These are phyloP conservation scores for Sciaenops ocellatus DNA, from an alignment of 2,797 vertebrate species.

Conservation along the genomic window DNA sequence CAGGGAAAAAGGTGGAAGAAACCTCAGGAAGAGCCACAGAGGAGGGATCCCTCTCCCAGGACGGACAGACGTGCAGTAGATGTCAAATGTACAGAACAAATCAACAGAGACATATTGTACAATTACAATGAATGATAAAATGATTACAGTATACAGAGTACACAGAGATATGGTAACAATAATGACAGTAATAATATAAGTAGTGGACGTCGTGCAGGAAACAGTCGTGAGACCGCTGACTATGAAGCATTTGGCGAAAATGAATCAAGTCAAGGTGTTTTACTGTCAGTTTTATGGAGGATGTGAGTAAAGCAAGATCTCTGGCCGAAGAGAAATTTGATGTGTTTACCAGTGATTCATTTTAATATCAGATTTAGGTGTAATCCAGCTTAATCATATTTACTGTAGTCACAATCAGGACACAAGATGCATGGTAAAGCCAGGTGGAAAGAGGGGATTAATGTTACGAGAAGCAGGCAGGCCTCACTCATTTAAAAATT, in stretches of 20 bases:
- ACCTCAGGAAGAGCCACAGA: too few species aligned
- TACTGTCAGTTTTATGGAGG: slow-evolving; percentile 30
- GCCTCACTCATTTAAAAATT: neutral
- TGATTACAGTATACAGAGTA: too few species aligned
- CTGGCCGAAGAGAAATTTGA: slow-evolving; percentile 26
- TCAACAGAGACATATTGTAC: too few species aligned
- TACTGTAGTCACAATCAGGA: slow-evolving; percentile 42
- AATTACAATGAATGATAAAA: too few species aligned
- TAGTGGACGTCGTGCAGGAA: too few species aligned
- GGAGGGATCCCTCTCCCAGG: too few species aligned
- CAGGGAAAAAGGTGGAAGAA: too few species aligned
- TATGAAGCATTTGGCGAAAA: neutral
- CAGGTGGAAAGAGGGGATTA: slow-evolving; percentile 54
- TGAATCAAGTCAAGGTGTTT: slow-evolving; percentile 9
- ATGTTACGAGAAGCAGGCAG: slow-evolving; percentile 15
- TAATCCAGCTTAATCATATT: slow-evolving; percentile 69
- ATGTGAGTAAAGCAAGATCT: slow-evolving; percentile 26
- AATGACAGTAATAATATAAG: too few species aligned
- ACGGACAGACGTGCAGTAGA: too few species aligned
- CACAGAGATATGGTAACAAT: too few species aligned
- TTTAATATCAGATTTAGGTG: slow-evolving; percentile 70
- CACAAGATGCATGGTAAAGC: slow-evolving; percentile 53
- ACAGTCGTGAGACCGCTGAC: neutral
- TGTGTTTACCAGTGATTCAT: slow-evolving; percentile 50
- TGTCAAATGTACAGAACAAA: too few species aligned